Evolutionary conservation across 2,888 invertebrate genomes (phyloP), one percentile per base, ranked within the genome.

Genomic region (Drosophila helvetica): DNA sequence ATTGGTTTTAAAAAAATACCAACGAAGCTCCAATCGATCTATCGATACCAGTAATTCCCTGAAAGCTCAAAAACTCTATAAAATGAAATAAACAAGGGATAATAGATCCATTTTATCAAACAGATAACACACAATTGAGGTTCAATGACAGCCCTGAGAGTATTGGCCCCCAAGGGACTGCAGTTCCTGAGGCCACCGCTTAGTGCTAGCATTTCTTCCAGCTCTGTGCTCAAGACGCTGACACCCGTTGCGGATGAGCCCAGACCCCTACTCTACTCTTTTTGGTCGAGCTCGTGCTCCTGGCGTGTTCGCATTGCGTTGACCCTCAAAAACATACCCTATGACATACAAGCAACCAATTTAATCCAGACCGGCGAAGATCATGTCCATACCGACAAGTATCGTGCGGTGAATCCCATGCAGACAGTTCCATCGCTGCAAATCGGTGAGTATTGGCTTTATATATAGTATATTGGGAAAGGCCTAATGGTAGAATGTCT

Each of bases 231-330:
- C 8, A 64, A 33, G 3, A 19, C 27, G 2, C 25, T 18, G 0
- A 47, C 60, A 38, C 15, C 38, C 2, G 15, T 6, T n/a, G 6
- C 38, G 15, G 38, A n/a, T 6, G 15, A n/a, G n/a, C 38, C n/a
- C 15, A 17, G 5, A 27, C 43, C 96, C 89, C 94, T 97, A 91
- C 93, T 98, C 46, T 98, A 97, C 92, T 97, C 98, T 45, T 98
- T 96, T 93, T 98, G 96, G 96, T 94, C 97, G 88, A 98, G 98
- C 93, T 98, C 98, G 22, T 98, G 98, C 90, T 95, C 98, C 0
- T 98, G 98, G 98, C 94, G 98, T 78, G 97, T 98, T 58, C 93
- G 98, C 82, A 97, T 98, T 88, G 98, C 98, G 12, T 93, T 99
- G 74, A 97, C 97, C 81, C 92, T 98, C 56, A 99, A 99, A 92